These are phyloP conservation scores for Dynastes tityus DNA, from an alignment of 2,888 invertebrate genomes.

Conservation along the genomic window DNA sequence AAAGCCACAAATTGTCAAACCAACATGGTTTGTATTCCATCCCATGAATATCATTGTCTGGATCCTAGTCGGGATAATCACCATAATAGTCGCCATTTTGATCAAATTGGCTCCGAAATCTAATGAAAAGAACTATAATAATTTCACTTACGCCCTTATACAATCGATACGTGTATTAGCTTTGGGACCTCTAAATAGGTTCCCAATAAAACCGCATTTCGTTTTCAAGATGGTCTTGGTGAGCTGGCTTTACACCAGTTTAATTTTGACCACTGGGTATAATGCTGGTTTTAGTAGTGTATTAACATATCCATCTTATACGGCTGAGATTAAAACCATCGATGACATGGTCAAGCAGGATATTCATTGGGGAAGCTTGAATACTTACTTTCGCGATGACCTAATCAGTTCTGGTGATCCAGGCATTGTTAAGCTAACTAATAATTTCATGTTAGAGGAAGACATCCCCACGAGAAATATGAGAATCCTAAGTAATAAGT, in stretches of 20 bases:
- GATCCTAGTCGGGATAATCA: background rate
- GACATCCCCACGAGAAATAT: constrained; percentile 1
- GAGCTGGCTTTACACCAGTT: constrained; percentile 50
- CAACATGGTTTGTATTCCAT: constrained; percentile 53
- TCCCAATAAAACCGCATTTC: constrained; percentile 30
- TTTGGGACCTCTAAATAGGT: constrained; percentile 7
- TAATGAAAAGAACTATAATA: background rate
- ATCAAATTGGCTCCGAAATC: background rate
- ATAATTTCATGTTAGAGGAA: constrained; percentile 1
- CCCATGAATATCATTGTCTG: constrained; percentile 45
- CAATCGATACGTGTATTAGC: constrained; percentile 26
- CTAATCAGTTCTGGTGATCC: background rate
- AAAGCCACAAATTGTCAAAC: constrained; percentile 52
- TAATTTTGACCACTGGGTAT: constrained; percentile 53
- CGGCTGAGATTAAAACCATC: constrained; percentile 49
- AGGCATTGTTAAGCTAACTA: background rate
- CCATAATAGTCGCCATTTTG: constrained; percentile 14
- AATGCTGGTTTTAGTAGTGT: constrained; percentile 55
- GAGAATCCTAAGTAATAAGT: constrained; percentile 35
- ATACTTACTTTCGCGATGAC: background rate
- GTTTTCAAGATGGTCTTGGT: constrained; percentile 49
- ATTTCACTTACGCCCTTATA: background rate
- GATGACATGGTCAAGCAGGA: constrained; percentile 54
- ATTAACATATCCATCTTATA: constrained; percentile 53
- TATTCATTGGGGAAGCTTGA: constrained; percentile 51